These are phyloP conservation scores for Acipenser oxyrinchus DNA, from an alignment of 2,797 vertebrate genomes.

Conservation along the genomic window DNA sequence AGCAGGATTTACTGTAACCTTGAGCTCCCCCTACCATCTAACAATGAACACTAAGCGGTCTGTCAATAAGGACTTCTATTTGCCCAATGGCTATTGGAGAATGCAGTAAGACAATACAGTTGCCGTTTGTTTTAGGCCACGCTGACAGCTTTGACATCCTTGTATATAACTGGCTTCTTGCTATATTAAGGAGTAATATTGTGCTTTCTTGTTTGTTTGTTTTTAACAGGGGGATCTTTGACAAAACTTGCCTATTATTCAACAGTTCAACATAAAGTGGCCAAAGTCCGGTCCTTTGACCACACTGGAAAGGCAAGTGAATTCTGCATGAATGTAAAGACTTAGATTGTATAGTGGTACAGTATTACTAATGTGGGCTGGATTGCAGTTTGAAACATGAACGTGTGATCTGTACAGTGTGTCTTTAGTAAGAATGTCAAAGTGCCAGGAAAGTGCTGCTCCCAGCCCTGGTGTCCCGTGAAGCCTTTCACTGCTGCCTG, in stretches of 20 bases:
- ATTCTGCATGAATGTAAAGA: neutral
- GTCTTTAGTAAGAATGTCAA: no score
- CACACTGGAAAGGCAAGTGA: slow-evolving; percentile 73
- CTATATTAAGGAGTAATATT: neutral
- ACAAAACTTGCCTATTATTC: slow-evolving; percentile 97
- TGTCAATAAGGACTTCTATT: no score
- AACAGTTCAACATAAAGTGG: slow-evolving; percentile 97
- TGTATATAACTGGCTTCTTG: neutral
- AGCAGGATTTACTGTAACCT: no score
- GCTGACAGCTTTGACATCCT: neutral
- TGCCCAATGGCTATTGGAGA: no score
- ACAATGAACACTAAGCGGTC: no score
- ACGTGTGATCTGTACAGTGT: no score
- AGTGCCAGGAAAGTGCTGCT: no score
- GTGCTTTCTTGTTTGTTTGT: slow-evolving; percentile 9
- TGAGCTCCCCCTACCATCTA: no score
- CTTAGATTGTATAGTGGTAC: slow-evolving; percentile 1
- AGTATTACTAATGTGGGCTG: neutral
- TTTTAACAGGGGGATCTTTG: slow-evolving; percentile 79
- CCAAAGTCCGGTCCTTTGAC: slow-evolving; percentile 94
- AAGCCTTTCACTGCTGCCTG: neutral
- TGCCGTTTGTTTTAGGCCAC: no score
- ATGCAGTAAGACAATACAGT: no score
- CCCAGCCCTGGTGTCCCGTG: neutral
- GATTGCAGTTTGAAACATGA: no score